Conservation (phyloP, 2,888 invertebrate genomes). For the Loripinus fragilis region DNA sequence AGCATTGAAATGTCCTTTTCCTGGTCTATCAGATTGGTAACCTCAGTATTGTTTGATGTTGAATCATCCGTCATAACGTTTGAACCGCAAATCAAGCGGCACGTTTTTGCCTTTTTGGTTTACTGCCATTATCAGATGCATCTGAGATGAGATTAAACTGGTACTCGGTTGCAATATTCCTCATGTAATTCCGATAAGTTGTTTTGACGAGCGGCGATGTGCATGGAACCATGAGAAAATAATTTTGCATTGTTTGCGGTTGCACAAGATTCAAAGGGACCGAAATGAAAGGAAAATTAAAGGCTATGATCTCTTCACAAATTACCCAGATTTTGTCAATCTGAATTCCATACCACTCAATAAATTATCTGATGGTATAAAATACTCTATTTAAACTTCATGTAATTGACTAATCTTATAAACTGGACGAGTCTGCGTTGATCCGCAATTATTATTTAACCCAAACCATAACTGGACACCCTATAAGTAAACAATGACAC, state of each 20-base stretch:
- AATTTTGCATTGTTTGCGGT: neutral
- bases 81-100: conserved; percentile 17
- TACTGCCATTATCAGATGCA: neutral
- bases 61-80: neutral
- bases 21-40: neutral
- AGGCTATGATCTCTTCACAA: neutral
- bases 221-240: neutral
- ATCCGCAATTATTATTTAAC: too few relatives aligned
- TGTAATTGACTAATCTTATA: too few relatives aligned
- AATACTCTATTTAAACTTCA: too few relatives aligned
- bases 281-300: conserved; percentile 14
- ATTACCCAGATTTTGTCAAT: too few relatives aligned
- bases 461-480: too few relatives aligned
- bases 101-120: neutral
- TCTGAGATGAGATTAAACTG: conserved; percentile 7
- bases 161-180: neutral
- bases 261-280: conserved; percentile 5
- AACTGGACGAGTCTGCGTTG: too few relatives aligned
- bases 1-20: too few relatives aligned
- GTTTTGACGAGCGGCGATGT: too few relatives aligned
- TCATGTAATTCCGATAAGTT: neutral
- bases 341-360: too few relatives aligned
- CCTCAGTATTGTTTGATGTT: neutral
- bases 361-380: too few relatives aligned
- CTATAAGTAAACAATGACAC: too few relatives aligned